Conservation (phyloP, 2,888 invertebrate genomes). For the Operophtera brumata region DNA sequence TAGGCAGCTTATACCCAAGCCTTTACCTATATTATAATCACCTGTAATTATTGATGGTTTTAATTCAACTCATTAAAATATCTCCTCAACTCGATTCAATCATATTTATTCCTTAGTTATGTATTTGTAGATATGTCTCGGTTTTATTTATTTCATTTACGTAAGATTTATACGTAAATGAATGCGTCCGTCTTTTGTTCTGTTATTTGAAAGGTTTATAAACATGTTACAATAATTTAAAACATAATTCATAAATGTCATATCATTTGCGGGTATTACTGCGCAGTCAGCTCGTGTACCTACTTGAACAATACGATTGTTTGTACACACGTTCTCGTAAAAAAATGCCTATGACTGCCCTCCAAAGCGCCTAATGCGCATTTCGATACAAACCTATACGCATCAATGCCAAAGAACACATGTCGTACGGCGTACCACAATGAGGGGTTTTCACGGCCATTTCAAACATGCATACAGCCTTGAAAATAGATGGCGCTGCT, state of each 20-base stretch:
- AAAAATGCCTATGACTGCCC: background rate
- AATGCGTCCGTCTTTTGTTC: constrained; percentile 4
- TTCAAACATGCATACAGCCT: no score
- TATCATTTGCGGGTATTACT: constrained; percentile 38
- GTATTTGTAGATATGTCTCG: background rate
- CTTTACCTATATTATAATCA: no score
- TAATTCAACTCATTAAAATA: background rate
- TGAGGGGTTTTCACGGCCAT: no score
- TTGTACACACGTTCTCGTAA: background rate
- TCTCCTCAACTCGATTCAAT: background rate
- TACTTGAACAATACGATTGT: no score
- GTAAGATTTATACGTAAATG: background rate
- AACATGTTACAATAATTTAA: constrained; percentile 21
- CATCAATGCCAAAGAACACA: background rate
- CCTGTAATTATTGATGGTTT: background rate
- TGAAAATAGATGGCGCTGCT: no score
- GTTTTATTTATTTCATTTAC: background rate
- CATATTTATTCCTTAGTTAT: background rate
- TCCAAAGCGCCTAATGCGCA: no score
- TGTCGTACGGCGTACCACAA: no score
- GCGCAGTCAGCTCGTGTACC: constrained; percentile 35
- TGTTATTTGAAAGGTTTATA: background rate
- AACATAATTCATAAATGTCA: constrained; percentile 15
- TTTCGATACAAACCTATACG: background rate
- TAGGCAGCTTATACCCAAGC: no score